Conservation (phyloP, 92 coral and sea anemone species). For the Muricea muricata region DNA sequence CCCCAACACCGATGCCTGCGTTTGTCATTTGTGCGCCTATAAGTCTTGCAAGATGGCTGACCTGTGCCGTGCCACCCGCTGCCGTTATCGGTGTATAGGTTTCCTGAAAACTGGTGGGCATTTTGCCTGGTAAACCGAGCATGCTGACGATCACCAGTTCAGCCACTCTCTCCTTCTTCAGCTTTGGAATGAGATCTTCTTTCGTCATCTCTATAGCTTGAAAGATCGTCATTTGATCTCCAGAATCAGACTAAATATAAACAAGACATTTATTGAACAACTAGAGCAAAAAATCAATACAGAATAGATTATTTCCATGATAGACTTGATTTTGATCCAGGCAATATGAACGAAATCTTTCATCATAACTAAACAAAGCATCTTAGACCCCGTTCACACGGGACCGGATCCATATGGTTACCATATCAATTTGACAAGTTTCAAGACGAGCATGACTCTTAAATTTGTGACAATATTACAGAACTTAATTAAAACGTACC, state of each 20-base stretch:
- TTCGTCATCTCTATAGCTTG: slow-evolving; percentile 96
- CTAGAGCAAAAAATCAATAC: neutral
- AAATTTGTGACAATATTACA: no score
- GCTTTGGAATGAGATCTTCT: slow-evolving; percentile 85
- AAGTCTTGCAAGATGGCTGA: slow-evolving; percentile 96
- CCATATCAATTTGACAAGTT: no score
- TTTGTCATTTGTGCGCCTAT: slow-evolving; percentile 96
- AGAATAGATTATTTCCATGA: no score
- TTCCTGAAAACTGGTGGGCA: slow-evolving; percentile 93
- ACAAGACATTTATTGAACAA: neutral
- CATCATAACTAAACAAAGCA: no score
- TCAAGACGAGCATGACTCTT: no score
- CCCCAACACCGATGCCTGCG: slow-evolving; percentile 89
- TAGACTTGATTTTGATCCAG: no score
- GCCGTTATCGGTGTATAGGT: slow-evolving; percentile 99
- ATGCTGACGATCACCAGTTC: slow-evolving; percentile 94
- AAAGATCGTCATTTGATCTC: slow-evolving; percentile 91
- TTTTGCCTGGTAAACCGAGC: slow-evolving; percentile 88
- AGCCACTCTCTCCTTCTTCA: slow-evolving; percentile 87
- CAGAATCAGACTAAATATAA: slow-evolving; percentile 55
- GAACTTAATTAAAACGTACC: no score
- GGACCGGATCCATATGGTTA: no score
- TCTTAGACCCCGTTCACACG: no score
- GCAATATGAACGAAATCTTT: no score
- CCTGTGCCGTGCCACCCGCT: slow-evolving; percentile 97